Evolutionary conservation across 2,888 invertebrate genomes (phyloP), one percentile per base, ranked within the genome.

Genomic region (Mythimna loreyi): DNA sequence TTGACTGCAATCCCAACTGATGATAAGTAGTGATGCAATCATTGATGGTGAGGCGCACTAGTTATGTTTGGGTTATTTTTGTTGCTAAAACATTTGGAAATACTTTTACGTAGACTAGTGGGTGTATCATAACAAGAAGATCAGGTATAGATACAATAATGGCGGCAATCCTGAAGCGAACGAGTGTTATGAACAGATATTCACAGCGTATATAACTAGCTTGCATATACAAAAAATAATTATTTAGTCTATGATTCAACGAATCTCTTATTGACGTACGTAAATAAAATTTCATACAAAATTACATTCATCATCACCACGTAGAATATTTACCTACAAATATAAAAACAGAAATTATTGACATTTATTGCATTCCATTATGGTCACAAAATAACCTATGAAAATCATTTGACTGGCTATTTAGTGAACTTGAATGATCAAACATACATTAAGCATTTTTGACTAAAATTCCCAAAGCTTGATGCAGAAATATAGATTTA

Each of bases 241-340:
- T 33, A 49, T 61, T 71, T 78, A 68, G 65, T 66, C 58, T 75
- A 70, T 55, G 72, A 81, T 78, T 68, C 72, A 81, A 75, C 8
- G 64, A 79, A 81, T 70, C 75, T 58, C 61, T 58, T 64, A 70
- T 52, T 62, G 77, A 68, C 74, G 59, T 78, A 73, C 53, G 69
- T 80, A 81, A 81, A 79, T 76, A 79, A 81, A 76, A 69, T 81
- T 74, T 72, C 72, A 73, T 81, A 82, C 73, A 82, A 82, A 81
- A 74, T 68, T 75, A 81, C 74, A 68, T 71, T 45, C 79, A 69
- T 81, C 72, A 63, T 60, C 79, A 76, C 56, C 79, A 76, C 56
- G 23, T 69, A 74, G 72, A 74, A 80, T 69, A 76, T 76, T 76
- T 80, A 74, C 59, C 73, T 75, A 82, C 70, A 82, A 76, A 77